Evolutionary conservation across 2,797 vertebrate genomes (phyloP).

Genomic region (Esox masquinongy): DNA sequence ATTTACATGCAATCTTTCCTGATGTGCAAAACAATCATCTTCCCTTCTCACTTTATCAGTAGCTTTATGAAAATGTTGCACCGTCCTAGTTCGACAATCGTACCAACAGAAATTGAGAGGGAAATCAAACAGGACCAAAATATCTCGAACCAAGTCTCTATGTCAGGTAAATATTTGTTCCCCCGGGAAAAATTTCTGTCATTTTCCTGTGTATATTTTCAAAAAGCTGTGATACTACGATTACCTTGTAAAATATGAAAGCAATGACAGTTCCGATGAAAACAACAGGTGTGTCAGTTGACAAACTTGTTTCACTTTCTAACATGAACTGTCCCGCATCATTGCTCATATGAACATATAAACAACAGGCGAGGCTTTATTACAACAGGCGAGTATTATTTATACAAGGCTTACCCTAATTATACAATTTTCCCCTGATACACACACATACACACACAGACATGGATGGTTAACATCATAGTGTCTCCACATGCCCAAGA

Average conservation of each 20-base stretch:
- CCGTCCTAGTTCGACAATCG: neutral
- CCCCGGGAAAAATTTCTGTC: neutral
- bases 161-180: neutral
- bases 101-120: neutral
- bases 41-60: slow-evolving; percentile 28
- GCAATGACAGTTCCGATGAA: neutral
- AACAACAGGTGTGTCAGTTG: neutral
- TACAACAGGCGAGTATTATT: neutral
- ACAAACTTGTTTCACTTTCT: neutral
- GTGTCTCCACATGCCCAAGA: slow-evolving; percentile 29
- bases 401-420: slow-evolving; percentile 52
- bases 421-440: slow-evolving; percentile 49
- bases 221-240: neutral
- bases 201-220: neutral
- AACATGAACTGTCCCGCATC: neutral
- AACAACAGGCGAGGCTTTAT: neutral
- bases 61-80: slow-evolving; percentile 32
- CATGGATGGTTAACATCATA: slow-evolving; percentile 37
- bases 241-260: neutral
- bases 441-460: slow-evolving; percentile 30
- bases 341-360: neutral
- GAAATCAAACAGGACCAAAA: neutral
- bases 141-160: neutral
- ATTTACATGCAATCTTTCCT: slow-evolving; percentile 33
- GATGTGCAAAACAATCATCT: slow-evolving; percentile 12